Percentiles rank a stretch among this genome's conserved stretches.
Evolutionary conservation across 2,113 vertebrate genomes (phyloP).

Genomic region (Nycticorax nycticorax): DNA sequence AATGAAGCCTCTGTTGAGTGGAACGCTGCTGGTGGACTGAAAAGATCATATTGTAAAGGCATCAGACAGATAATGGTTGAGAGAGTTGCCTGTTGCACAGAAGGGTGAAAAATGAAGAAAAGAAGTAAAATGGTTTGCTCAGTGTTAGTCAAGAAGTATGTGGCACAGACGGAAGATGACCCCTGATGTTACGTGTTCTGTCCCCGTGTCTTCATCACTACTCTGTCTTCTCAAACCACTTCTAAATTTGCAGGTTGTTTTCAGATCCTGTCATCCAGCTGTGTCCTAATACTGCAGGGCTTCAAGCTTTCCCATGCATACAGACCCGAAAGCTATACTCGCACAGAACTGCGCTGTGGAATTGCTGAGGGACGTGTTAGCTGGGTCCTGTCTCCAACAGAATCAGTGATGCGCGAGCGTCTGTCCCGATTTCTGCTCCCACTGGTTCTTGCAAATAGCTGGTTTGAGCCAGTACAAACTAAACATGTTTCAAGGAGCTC

Average conservation of each 20-base stretch:
- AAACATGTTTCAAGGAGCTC: neutral
- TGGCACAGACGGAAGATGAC: neutral
- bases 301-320: neutral
- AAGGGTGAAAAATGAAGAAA: neutral
- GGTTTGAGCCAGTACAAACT: neutral
- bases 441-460: neutral
- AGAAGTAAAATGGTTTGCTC: neutral
- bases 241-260: neutral
- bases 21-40: neutral
- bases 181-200: neutral
- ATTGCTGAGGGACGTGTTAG: neutral
- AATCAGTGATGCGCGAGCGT: neutral
- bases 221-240: neutral
- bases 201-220: neutral
- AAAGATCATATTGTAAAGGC: neutral
- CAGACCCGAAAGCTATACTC: neutral
- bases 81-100: neutral
- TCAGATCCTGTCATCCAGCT: neutral
- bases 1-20: neutral
- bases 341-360: rapidly evolving
- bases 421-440: neutral
- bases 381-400: neutral
- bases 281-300: neutral
- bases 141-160: neutral
- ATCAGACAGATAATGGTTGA: neutral